Evolutionary conservation across 1,140 invertebrate species (phyloP).

Genomic region (Neodiprion pinetum): DNA sequence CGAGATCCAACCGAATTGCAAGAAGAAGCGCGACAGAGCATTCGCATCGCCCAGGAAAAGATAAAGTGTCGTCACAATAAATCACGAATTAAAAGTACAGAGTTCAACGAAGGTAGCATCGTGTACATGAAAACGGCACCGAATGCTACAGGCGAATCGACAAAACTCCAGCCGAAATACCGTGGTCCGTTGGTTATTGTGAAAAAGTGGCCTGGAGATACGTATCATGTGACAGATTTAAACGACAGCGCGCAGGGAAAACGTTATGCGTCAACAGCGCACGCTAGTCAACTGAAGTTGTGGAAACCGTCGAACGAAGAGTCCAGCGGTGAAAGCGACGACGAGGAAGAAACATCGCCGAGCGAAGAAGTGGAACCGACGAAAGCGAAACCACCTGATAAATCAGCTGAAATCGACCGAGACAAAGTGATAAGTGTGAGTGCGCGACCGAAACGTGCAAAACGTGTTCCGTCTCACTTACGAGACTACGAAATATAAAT

Average conservation of each 20-base stretch:
- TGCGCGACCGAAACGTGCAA: too few relatives aligned
- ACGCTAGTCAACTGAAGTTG: neutral
- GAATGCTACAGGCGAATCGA: constrained; percentile 29
- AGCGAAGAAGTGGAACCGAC: too few relatives aligned
- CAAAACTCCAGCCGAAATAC: constrained; percentile 32
- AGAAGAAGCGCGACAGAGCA: constrained; percentile 19
- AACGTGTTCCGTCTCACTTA: too few relatives aligned
- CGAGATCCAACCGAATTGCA: neutral
- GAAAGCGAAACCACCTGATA: too few relatives aligned
- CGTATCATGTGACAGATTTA: constrained; percentile 31
- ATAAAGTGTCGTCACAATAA: constrained; percentile 24
- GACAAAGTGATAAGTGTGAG: too few relatives aligned
- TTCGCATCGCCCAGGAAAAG: constrained; percentile 17
- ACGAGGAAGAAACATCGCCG: too few relatives aligned
- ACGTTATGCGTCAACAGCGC: neutral
- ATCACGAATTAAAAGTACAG: constrained; percentile 19
- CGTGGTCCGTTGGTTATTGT: constrained; percentile 37
- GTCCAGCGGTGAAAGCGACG: neutral
- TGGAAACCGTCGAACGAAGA: neutral
- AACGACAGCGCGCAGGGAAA: neutral
- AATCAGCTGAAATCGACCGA: too few relatives aligned
- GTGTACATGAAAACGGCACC: constrained; percentile 30
- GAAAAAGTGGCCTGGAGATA: constrained; percentile 36
- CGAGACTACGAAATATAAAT: too few relatives aligned
- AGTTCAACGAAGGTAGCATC: constrained; percentile 32